Conservation (phyloP, 2,113 vertebrate genomes). For the Chaetops frenatus region DNA sequence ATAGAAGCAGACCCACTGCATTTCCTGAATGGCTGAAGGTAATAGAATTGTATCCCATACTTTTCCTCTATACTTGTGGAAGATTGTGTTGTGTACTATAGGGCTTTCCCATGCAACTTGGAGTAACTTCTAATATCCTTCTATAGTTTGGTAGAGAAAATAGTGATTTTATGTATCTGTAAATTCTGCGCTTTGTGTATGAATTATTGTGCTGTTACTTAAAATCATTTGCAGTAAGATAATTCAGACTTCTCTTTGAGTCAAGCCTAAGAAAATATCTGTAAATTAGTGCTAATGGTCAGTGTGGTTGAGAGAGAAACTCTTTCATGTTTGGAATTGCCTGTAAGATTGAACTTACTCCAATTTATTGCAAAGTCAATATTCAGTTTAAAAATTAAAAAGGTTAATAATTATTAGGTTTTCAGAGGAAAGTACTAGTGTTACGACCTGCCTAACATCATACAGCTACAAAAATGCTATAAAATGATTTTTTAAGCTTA, state of each 20-base stretch:
- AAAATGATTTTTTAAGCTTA: slow-evolving; percentile 69
- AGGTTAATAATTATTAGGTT: slow-evolving; percentile 77
- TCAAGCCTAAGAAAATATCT: slow-evolving; percentile 49
- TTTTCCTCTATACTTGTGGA: background rate
- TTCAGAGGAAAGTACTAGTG: slow-evolving; percentile 73
- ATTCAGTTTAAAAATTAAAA: slow-evolving; percentile 75
- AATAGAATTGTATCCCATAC: background rate
- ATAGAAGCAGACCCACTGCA: background rate
- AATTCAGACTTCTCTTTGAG: slow-evolving; percentile 53
- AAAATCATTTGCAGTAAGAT: slow-evolving; percentile 42
- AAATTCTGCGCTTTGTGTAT: background rate
- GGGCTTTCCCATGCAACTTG: background rate
- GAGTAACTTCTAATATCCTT: background rate
- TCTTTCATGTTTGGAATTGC: slow-evolving; percentile 69
- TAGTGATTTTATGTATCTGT: slow-evolving; percentile 22
- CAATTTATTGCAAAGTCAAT: slow-evolving; percentile 80
- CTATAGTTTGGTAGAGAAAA: background rate
- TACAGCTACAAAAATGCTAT: slow-evolving; percentile 67
- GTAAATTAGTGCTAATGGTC: slow-evolving; percentile 72
- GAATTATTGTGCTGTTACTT: slow-evolving; percentile 42
- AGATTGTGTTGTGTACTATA: background rate
- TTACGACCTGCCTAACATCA: slow-evolving; percentile 68
- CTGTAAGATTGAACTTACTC: slow-evolving; percentile 57
- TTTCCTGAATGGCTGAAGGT: background rate
- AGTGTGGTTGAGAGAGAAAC: slow-evolving; percentile 56